phyloP scores from a whole-genome alignment of 2,797 vertebrate genomes.

The Emydoidea blandingii region DNA sequence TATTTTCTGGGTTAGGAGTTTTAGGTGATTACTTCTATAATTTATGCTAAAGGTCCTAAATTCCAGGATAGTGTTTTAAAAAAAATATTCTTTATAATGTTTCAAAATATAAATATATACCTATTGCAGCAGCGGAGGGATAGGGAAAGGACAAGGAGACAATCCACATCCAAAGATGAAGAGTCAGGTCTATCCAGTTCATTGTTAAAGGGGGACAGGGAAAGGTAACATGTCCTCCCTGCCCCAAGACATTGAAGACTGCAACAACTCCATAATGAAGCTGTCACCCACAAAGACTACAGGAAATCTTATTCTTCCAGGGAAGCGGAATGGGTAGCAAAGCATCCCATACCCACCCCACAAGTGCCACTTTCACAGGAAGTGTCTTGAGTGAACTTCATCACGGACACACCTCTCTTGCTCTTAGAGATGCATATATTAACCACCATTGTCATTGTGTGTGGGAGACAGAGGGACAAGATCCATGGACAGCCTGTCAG shows the following conservation, averaged over 20 bases:
- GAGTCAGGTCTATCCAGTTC: background rate
- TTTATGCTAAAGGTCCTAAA: background rate
- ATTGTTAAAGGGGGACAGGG: too few relatives aligned
- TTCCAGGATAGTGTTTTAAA: background rate
- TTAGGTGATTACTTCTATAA: background rate
- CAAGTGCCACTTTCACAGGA: background rate
- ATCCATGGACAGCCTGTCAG: background rate
- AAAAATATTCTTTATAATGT: background rate
- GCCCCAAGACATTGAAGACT: background rate
- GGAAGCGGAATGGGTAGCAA: background rate
- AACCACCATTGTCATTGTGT: background rate
- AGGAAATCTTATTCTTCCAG: background rate
- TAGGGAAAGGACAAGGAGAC: background rate
- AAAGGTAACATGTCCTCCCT: background rate
- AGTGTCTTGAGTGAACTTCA: background rate
- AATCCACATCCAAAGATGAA: background rate
- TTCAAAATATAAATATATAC: background rate
- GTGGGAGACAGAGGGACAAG: background rate
- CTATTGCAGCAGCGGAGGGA: background rate
- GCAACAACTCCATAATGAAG: background rate
- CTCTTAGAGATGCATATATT: background rate
- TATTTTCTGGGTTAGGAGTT: background rate
- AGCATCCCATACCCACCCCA: background rate
- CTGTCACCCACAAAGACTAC: background rate
- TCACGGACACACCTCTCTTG: background rate